A percentile compares a stretch with the other conserved stretches of the same genome.
phyloP scores from a whole-genome alignment of 2,113 vertebrate species.

The Emberiza fucata region DNA sequence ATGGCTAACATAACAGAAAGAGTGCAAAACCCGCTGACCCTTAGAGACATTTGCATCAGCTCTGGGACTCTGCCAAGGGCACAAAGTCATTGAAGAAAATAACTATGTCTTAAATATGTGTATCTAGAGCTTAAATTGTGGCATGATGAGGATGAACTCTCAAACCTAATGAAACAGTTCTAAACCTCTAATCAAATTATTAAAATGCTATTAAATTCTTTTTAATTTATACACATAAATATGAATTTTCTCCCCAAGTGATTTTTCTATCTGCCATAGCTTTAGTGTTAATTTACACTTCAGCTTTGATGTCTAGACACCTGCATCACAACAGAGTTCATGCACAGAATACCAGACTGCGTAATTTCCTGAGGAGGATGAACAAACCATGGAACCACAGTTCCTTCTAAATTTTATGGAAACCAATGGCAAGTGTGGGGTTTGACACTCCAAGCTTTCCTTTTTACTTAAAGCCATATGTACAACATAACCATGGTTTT shows the following conservation, averaged over 20 bases:
- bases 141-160: not conserved
- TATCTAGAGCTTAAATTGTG: not conserved
- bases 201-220: not conserved
- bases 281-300: not conserved
- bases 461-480: not conserved
- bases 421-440: not conserved
- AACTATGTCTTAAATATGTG: not conserved
- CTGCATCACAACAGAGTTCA: not conserved
- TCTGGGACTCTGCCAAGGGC: not conserved
- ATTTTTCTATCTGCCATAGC: not conserved
- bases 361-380: not conserved
- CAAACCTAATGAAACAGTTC: not conserved
- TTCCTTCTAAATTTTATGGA: not conserved
- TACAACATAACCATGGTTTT: not conserved
- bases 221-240: not conserved
- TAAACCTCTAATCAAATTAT: not conserved
- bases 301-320: not conserved
- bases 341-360: not conserved
- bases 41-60: not conserved
- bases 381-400: not conserved
- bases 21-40: not conserved
- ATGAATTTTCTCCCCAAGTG: not conserved
- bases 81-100: not conserved
- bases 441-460: not conserved
- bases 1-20: not conserved